These are phyloP conservation scores for Limenitis camilla DNA, from an alignment of 2,888 invertebrate species.

Conservation along the genomic window DNA sequence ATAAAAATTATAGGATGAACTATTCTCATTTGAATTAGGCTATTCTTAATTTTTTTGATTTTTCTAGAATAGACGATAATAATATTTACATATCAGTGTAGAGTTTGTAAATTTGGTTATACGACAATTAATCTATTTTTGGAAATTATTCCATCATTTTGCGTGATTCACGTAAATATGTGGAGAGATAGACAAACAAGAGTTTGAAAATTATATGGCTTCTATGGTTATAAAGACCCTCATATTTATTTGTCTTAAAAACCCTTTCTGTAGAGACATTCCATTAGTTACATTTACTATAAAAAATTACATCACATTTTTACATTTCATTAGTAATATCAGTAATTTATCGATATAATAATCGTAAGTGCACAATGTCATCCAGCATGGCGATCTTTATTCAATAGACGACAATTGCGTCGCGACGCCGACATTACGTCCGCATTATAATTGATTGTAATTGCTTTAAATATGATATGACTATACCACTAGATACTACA, in stretches of 20 bases:
- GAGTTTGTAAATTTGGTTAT: too few relatives aligned
- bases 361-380: conserved; percentile 11
- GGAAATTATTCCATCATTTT: neutral
- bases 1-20: too few relatives aligned
- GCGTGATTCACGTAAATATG: neutral
- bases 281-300: too few relatives aligned
- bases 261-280: too few relatives aligned
- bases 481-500: neutral
- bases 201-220: too few relatives aligned
- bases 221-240: too few relatives aligned
- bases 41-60: too few relatives aligned
- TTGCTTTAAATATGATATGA: conserved; percentile 34
- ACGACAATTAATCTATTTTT: neutral
- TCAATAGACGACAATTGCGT: conserved; percentile 45
- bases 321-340: neutral
- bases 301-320: too few relatives aligned
- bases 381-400: conserved; percentile 31
- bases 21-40: too few relatives aligned
- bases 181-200: neutral
- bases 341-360: conserved; percentile 6
- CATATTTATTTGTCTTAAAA: too few relatives aligned
- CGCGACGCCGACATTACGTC: conserved; percentile 36
- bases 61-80: too few relatives aligned
- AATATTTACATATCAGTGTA: too few relatives aligned
- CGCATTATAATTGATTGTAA: conserved; percentile 45